Evolutionary conservation across 2,797 vertebrate species (phyloP).

Genomic region (Hyperoplus immaculatus): DNA sequence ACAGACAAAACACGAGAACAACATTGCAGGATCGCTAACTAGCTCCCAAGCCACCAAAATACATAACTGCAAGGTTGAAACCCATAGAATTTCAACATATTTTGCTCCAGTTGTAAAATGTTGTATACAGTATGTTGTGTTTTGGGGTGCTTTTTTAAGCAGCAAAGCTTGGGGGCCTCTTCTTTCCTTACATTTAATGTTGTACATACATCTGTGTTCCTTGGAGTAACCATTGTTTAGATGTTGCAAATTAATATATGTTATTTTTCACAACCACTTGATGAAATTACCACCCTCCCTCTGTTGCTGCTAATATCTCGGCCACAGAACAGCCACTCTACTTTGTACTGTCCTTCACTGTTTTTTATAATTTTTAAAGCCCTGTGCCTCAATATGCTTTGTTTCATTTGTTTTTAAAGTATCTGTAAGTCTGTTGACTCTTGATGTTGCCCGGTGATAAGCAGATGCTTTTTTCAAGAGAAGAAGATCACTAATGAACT

Average conservation of each 20-base stretch:
- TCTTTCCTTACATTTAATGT: neutral
- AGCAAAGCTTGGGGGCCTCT: neutral
- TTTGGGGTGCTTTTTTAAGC: neutral
- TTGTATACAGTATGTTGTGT: too few relatives aligned
- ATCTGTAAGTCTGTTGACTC: neutral
- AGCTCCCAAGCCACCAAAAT: slow-evolving; percentile 17
- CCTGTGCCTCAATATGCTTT: neutral
- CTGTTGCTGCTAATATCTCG: slow-evolving; percentile 20
- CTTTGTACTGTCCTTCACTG: neutral
- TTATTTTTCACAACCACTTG: slow-evolving; percentile 12
- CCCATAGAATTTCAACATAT: too few relatives aligned
- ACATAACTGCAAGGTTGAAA: slow-evolving; percentile 14
- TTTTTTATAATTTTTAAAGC: neutral
- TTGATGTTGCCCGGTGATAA: neutral
- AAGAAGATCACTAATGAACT: neutral
- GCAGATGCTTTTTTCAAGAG: neutral
- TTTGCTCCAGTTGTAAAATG: too few relatives aligned
- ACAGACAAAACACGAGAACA: slow-evolving; percentile 3
- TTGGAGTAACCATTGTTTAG: neutral
- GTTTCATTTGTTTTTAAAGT: neutral
- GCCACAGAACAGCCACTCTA: slow-evolving; percentile 18
- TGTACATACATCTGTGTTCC: too few relatives aligned
- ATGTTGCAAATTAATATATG: slow-evolving; percentile 17
- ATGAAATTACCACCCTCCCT: slow-evolving; percentile 8
- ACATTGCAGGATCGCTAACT: neutral